Percentiles rank a stretch among this genome's conserved stretches.
These are phyloP conservation scores for Calliphora vomitoria DNA, from an alignment of 2,888 invertebrate species.

Conservation along the genomic window DNA sequence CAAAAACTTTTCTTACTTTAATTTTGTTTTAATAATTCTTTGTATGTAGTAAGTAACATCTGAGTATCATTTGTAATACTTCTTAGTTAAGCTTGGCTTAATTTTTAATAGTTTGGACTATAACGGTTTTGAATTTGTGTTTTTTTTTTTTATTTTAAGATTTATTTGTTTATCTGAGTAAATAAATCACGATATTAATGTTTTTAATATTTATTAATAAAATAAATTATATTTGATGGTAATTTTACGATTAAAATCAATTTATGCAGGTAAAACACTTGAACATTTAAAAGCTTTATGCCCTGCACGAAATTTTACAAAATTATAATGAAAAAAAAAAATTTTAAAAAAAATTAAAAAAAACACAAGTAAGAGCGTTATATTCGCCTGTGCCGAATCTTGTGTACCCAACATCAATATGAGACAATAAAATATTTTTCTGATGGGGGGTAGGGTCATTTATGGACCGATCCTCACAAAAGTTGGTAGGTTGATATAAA, in stretches of 20 bases:
- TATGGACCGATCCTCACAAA: no score
- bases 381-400: no score
- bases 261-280: neutral
- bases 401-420: no score
- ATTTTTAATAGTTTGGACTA: slow-evolving; percentile 20
- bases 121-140: slow-evolving; percentile 16
- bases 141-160: neutral
- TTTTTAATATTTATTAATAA: slow-evolving; percentile 44
- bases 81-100: slow-evolving; percentile 56
- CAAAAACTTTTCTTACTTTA: neutral
- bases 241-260: slow-evolving; percentile 32
- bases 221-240: slow-evolving; percentile 43
- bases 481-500: no score
- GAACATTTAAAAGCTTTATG: neutral
- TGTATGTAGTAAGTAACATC: neutral
- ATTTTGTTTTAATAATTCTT: slow-evolving; percentile 25
- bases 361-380: neutral
- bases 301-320: slow-evolving; percentile 31
- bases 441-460: no score
- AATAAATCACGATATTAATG: slow-evolving; percentile 49
- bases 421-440: no score
- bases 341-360: neutral
- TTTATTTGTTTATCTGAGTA: neutral
- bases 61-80: slow-evolving; percentile 14
- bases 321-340: neutral